Evolutionary conservation across 2,113 vertebrate genomes (phyloP), one percentile per base, ranked within the genome.

Genomic region (Lagopus leucura): DNA sequence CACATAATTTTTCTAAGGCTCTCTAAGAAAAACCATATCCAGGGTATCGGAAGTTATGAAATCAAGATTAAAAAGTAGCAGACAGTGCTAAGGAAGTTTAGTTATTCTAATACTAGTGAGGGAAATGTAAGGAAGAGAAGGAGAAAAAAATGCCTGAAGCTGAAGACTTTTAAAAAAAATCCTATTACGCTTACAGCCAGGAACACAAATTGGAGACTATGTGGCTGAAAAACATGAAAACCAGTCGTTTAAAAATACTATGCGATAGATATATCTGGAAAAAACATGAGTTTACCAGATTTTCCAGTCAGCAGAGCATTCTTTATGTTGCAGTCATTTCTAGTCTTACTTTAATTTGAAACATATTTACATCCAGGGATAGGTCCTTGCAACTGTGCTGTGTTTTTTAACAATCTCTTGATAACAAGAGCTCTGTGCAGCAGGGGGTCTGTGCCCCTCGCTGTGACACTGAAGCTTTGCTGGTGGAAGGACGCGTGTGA

Each of bases 271-370:
- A 16, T 61, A 83, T 13, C 58, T 86, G 50, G 66, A 63, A 89
- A 90, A 84, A 48, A 38, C 50, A 74, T 93, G 72, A 76, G 24
- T 92, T 91, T 82, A 82, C 63, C 92, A 82, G 78, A 89, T 92
- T 92, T 89, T 75, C 28, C 72, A 79, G 66, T 80, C 77, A 73
- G 58, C 19, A 50, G 69, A 84, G 13, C 48, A n/a, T 43, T 72
- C 69, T 69, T 83, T 82, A 42, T 36, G 11, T 76, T 86, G 75
- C 40, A 82, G 34, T 55, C 27, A 74, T 69, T 93, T 93, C 34
- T 86, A 94, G 69, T 43, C 45, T 64, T 84, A 19, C 7, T 86
- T 65, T 93, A 89, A 86, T 94, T 92, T 88, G 55, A 92, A 96
- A 95, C 55, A 65, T 55, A 78, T 76, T 95, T 88, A 58, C 34